Evolutionary conservation across 1,140 invertebrate species (phyloP), one percentile per base, ranked within the genome.

Genomic region (Cepaea nemoralis): DNA sequence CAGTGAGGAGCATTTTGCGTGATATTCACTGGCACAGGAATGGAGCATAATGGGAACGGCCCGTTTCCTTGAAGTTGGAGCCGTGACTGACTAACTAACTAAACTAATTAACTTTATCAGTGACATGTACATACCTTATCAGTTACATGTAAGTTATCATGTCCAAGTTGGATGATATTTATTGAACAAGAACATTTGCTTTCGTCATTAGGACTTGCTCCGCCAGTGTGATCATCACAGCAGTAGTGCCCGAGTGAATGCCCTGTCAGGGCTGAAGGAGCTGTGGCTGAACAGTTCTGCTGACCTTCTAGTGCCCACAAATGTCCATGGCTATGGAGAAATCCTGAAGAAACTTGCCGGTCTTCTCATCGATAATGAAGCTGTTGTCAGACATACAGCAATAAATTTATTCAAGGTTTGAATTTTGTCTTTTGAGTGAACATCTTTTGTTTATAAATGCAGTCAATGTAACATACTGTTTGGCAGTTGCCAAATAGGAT

Each of bases 201-300:
- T 55, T 55, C 50, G n/a, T 84, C 89, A 91, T 8, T 83, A 95
- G 93, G 96, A 96, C 87, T 91, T 96, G 0, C 87, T 97, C 5
- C 93, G 93, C 19, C 93, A 95, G 33, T 91, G 97, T 10, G 94
- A 94, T 80, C 96, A 97, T 92, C 94, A 96, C 87, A 97, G 95
- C 89, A 93, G 93, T 5, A 94, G 94, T 74, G 93, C 94, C 27
- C 93, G 95, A 80, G 93, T 93, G 67, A 94, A 95, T 85, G 95
- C 94, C 0, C 90, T 96, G 16, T 93, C 92, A 81, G 95, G 95
- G 75, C 87, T 97, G 6, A 94, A 93, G 82, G 94, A 96, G 81
- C 91, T 96, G 8, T 70, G 63, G 77, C 19, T 70, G 6, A 70
- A 5, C 45, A 35, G 70, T 48, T 40, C 14, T 55, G 8, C 90